Base-by-base conservation (phyloP, 2,888 invertebrate genomes). In the Aleiodes testaceus region DNA sequence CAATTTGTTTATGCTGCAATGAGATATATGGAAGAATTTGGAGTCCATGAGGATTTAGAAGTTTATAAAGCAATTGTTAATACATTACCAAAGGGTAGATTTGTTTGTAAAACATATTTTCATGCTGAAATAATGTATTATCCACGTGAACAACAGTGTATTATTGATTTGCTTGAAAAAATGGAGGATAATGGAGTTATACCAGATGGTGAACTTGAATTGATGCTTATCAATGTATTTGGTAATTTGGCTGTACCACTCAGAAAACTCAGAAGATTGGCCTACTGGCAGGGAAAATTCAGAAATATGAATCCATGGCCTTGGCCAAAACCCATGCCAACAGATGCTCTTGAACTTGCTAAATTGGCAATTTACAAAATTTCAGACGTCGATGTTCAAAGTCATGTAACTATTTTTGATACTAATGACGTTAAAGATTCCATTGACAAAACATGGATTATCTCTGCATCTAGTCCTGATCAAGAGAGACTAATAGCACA, bases 241-340 rank as follows among this genome's bases (percentile, higher is more conserved):
- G 98, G 99, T 0, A 88, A 88, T 20, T 89, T 92, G 76, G 94
- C 94, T 0, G 90, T 91, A 82, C 94, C 94, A 0, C 83, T 94
- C 4, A 89, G 94, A 69, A 94, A 93, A 81, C 93, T 90, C 81
- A 93, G 94, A 93, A 89, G 94, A 11, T 94, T 95, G 93, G 91
- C 94, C 92, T 95, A 95, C 81, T 95, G 95, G 95, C 93, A 94
- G 93, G 97, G 98, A 0, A 99, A 99, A 87, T 96, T 99, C 84
- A 95, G 93, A 83, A 93, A 97, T 84, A 87, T 94, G 0, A 95
- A 95, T 69, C 98, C 98, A 0, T 98, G 95, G 94, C 91, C 91
- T 3, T 86, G 95, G 67, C 97, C 96, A 0, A 90, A 92, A 64
- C 91, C 92, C 0, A 84, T 95, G n/a, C 97, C 98, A 0, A 89